These are phyloP conservation scores for Gymnodraco acuticeps DNA, from an alignment of 2,797 vertebrate genomes.

Conservation along the genomic window DNA sequence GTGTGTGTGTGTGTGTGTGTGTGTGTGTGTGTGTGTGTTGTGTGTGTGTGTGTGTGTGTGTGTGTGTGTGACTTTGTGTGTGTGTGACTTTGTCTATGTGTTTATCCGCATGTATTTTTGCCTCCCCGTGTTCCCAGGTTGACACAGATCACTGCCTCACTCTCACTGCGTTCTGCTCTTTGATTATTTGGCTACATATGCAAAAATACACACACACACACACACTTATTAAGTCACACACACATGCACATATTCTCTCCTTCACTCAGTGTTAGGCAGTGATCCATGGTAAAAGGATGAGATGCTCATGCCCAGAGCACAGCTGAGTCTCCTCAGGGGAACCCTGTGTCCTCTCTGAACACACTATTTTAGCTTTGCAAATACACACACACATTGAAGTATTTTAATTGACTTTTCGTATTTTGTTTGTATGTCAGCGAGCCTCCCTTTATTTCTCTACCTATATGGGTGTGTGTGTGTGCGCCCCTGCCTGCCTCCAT, in stretches of 20 bases:
- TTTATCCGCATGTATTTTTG: conserved; percentile 30
- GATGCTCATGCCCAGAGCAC: conserved; percentile 83
- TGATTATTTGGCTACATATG: conserved; percentile 57
- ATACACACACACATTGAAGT: conserved; percentile 35
- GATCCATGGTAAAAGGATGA: conserved; percentile 86
- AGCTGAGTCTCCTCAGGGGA: conserved; percentile 87
- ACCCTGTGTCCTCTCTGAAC: conserved; percentile 73
- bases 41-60: conserved; percentile 12
- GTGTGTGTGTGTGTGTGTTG: conserved; percentile 1
- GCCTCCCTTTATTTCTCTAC: conserved; percentile 20
- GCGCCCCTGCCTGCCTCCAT: conserved; percentile 45
- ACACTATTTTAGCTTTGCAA: conserved; percentile 54
- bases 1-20: no score
- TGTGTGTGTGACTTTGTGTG: conserved; percentile 22
- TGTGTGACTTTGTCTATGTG: conserved; percentile 12
- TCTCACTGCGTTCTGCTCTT: conserved; percentile 73
- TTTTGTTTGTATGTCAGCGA: conserved; percentile 35
- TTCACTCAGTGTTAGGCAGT: conserved; percentile 78
- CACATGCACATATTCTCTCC: conserved; percentile 61
- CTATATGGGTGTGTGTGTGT: conserved; percentile 2
- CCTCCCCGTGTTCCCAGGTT: conserved; percentile 60
- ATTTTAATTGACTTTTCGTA: conserved; percentile 56
- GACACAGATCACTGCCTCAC: conserved; percentile 75
- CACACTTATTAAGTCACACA: conserved; percentile 39
- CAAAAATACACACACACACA: conserved; percentile 26